Percentiles rank a stretch among this genome's conserved stretches.
These are phyloP conservation scores for Leucophenga varia DNA, from an alignment of 1,140 invertebrate species.

Conservation along the genomic window DNA sequence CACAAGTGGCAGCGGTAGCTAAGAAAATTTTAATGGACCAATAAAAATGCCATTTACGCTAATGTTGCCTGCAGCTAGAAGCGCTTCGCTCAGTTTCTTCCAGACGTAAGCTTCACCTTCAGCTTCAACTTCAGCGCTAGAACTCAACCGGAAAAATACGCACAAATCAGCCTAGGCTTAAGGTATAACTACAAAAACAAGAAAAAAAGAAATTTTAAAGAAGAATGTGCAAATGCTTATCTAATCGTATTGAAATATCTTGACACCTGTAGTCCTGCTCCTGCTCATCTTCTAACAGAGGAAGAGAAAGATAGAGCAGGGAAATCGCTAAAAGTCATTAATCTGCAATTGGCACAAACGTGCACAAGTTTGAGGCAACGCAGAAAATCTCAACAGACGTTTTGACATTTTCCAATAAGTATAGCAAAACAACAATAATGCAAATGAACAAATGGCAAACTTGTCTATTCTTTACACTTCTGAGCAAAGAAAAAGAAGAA, in stretches of 20 bases:
- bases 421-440: no score
- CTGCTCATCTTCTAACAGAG: conserved; percentile 8
- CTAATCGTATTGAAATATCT: conserved; percentile 51
- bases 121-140: no score
- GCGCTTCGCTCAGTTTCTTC: no score
- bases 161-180: conserved; percentile 11
- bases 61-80: conserved; percentile 12
- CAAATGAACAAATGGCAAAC: no score
- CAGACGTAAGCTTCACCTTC: no score
- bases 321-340: conserved; percentile 26
- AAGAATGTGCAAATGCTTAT: conserved; percentile 51
- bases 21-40: conserved; percentile 52
- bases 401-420: no score
- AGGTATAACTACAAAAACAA: conserved; percentile 29
- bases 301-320: not conserved
- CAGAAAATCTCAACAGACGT: conserved; percentile 30
- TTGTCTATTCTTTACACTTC: no score
- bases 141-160: conserved; percentile 25
- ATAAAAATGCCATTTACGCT: conserved; percentile 53
- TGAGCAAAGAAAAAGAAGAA: no score
- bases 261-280: conserved; percentile 42
- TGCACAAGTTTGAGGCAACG: conserved; percentile 17
- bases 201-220: conserved; percentile 53
- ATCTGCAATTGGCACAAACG: conserved; percentile 36
- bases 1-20: not conserved